Evolutionary conservation across 2,888 invertebrate genomes (phyloP).

Genomic region (Galeruca laticollis): DNA sequence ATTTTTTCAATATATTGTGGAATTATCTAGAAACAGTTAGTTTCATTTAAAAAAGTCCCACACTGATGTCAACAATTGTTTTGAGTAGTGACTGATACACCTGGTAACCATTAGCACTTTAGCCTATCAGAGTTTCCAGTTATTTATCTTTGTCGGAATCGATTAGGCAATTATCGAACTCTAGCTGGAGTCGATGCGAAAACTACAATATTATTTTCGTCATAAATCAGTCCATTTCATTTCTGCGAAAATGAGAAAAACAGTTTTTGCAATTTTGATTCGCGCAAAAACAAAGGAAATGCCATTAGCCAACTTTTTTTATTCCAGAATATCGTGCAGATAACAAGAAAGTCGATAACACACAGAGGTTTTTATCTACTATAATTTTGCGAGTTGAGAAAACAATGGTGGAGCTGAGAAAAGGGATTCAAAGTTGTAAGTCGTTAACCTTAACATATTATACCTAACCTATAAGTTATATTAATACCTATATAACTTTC

Average conservation of each 20-base stretch:
- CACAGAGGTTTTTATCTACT: conserved; percentile 26
- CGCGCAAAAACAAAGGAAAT: conserved; percentile 30
- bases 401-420: conserved; percentile 17
- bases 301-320: conserved; percentile 30
- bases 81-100: neutral
- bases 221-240: conserved; percentile 31
- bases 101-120: conserved; percentile 13
- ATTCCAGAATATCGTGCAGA: conserved; percentile 22
- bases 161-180: conserved; percentile 23
- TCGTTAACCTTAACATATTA: neutral
- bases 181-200: conserved; percentile 13
- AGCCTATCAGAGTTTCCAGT: conserved; percentile 9
- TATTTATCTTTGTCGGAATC: conserved; percentile 33
- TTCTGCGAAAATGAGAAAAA: conserved; percentile 24
- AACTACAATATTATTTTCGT: conserved; percentile 19
- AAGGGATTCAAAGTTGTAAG: conserved; percentile 4
- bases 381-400: conserved; percentile 11
- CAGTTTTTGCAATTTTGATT: conserved; percentile 32
- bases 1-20: too few relatives aligned
- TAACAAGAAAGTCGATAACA: conserved; percentile 31
- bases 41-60: neutral
- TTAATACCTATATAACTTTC: neutral
- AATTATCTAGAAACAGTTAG: too few relatives aligned
- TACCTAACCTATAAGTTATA: neutral
- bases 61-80: neutral